Base-by-base conservation (phyloP, 2,797 vertebrate genomes). In the Sebastolobus alascanus region DNA sequence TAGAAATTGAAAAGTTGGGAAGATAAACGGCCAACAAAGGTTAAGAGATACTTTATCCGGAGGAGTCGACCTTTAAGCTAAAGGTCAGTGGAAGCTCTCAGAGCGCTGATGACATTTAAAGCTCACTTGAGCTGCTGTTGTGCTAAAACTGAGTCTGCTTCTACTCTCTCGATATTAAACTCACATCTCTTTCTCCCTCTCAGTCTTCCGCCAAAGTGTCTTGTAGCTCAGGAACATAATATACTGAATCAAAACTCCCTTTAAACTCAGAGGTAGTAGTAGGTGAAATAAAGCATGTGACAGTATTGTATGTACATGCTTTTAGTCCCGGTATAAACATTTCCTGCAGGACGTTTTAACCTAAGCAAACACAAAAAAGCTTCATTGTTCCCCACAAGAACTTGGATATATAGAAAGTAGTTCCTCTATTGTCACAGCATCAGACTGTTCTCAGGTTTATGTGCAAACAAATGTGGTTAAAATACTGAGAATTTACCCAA, bases 101-200 rank as follows among this genome's bases (percentile, higher is more conserved):
- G 68, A 79, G 79, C 3, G 67, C 77, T 27, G 20, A 52, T 94
- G 94, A 94, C 87, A 91, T 94, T 94, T 94, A 83, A 89, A 85
- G 79, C 77, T 43, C 35, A 67, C 79, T 61, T 22, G 22, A 86
- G 68, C 75, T 74, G 60, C 73, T 71, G 76, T 79, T 73, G 63
- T 68, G 52, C 54, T 70, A 4, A 56, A 65, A 27, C 54, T 8
- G n/a, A 27, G 25, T 63, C 40, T 66, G n/a, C 35, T 65, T 18
- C 40, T 68, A 6, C 63, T 37, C 50, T 22, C 20, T 31, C 16
- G 1, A 46, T 68, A 27, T 68, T 46, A 56, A 68, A 64, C 6
- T 61, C 10, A 29, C 8, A 9, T 46, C 7, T 56, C 9, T 29
- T 63, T 27, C 22, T 54, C 13, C 8, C 31, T 10, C 5, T 33